Conservation (phyloP, 2,113 vertebrate genomes). For the Grus americana region DNA sequence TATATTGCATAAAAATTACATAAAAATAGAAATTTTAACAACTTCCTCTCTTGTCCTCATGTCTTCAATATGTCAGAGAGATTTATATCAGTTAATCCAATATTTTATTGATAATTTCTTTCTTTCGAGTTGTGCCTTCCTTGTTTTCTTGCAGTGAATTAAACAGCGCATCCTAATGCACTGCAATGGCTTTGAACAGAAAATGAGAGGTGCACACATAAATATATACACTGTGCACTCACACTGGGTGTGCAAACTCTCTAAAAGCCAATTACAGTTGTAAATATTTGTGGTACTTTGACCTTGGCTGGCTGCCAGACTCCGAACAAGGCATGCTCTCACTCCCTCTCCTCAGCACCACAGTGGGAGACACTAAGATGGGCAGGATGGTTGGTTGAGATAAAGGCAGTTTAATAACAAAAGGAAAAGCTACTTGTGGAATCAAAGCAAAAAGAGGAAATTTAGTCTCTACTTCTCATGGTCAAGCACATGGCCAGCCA, state of each 20-base stretch:
- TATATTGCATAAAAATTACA: neutral
- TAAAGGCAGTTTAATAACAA: neutral
- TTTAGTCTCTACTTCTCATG: neutral
- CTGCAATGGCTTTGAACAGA: neutral
- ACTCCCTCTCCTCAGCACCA: neutral
- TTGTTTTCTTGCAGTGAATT: neutral
- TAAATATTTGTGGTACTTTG: neutral
- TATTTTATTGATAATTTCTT: neutral
- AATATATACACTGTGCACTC: neutral
- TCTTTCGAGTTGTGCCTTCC: neutral
- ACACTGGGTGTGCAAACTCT: fast-evolving
- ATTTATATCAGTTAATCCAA: neutral
- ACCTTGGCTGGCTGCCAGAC: neutral
- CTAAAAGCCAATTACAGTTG: neutral
- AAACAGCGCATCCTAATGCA: neutral
- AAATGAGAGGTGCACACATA: neutral
- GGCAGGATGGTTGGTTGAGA: neutral
- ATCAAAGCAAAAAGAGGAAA: neutral
- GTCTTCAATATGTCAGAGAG: neutral
- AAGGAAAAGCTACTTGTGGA: fast-evolving
- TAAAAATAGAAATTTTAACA: neutral
- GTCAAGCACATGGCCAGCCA: neutral
- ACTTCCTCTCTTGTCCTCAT: neutral
- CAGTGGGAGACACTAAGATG: neutral
- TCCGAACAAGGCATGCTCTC: fast-evolving